These are phyloP conservation scores for Lagorchestes hirsutus DNA, from an alignment of 2,797 vertebrate species.

Conservation along the genomic window DNA sequence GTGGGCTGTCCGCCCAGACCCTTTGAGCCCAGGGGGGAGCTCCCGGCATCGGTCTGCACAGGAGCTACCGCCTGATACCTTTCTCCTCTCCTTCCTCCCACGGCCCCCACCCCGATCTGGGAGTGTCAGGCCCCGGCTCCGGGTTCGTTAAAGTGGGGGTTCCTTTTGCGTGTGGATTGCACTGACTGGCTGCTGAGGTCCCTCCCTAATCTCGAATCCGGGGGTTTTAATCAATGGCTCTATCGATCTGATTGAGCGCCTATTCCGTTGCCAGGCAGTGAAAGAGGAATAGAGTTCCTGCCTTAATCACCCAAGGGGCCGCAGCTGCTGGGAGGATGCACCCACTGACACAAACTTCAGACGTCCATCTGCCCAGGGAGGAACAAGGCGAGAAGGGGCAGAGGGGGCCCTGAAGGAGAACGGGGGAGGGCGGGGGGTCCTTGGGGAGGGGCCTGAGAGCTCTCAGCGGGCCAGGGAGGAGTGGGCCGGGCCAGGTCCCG, in stretches of 20 bases:
- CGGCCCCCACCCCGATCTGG: not conserved
- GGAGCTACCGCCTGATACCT: not conserved
- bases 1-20: no score
- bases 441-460: not conserved
- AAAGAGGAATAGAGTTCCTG: not conserved
- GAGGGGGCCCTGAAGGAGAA: not conserved
- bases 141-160: not conserved
- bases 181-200: not conserved
- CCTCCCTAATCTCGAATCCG: not conserved
- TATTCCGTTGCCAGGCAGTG: not conserved
- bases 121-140: not conserved
- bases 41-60: accelerated
- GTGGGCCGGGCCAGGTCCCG: accelerated
- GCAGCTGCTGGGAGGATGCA: not conserved
- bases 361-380: not conserved
- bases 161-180: not conserved
- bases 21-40: not conserved
- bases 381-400: not conserved
- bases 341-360: not conserved
- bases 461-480: not conserved
- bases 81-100: not conserved
- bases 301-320: not conserved
- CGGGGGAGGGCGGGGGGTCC: not conserved
- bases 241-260: not conserved
- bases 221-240: not conserved